Conservation (phyloP, 2,797 vertebrate genomes). For the Aselliscus stoliczkanus region DNA sequence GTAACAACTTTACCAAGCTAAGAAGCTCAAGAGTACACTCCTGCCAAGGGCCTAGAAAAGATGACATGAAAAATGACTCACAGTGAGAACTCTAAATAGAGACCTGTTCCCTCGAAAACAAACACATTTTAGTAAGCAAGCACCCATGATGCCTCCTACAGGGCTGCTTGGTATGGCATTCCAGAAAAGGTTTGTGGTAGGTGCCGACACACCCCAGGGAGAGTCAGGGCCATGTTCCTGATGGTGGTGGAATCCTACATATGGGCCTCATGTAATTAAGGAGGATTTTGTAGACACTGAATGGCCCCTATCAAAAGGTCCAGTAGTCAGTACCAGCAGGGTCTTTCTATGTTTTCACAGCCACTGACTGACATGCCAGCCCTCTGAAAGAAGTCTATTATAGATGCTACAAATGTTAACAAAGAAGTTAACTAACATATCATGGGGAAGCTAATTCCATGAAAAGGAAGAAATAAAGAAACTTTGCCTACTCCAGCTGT, state of each 20-base stretch:
- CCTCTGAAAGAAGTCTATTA: not conserved
- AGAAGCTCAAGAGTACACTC: not conserved
- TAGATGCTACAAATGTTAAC: not conserved
- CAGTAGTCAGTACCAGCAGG: not conserved
- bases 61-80: not conserved
- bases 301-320: not conserved
- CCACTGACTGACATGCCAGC: not conserved
- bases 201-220: not conserved
- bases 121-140: not conserved
- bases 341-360: not conserved
- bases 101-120: not conserved
- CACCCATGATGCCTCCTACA: not conserved
- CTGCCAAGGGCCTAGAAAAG: constrained; percentile 10
- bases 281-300: not conserved
- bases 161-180: not conserved
- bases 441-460: not conserved
- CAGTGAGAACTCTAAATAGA: not conserved
- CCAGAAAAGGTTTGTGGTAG: not conserved
- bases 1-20: not conserved
- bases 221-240: not conserved
- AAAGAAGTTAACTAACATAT: not conserved
- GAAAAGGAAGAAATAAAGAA: not conserved
- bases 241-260: not conserved
- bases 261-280: not conserved
- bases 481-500: not conserved